Conservation (phyloP, 2,888 invertebrate genomes). For the Ichneumon xanthorius region DNA sequence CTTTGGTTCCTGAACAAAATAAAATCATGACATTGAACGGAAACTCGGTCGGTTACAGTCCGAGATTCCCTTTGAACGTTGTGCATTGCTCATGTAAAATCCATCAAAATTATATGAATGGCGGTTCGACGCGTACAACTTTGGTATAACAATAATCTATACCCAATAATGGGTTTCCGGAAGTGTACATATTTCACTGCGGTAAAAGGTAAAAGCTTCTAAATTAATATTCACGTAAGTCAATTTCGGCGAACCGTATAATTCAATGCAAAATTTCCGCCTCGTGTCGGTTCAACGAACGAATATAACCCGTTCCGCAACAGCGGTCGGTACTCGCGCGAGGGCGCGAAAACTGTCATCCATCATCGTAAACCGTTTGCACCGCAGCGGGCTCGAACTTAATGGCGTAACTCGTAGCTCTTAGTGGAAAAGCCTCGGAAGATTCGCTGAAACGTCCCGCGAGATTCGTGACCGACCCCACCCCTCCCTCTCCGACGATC, state of each 20-base stretch:
- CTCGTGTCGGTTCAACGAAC: slow-evolving; percentile 11
- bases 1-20: too few species aligned
- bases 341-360: slow-evolving; percentile 44
- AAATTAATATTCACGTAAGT: not conserved
- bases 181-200: not conserved
- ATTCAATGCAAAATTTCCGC: slow-evolving; percentile 1
- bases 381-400: not conserved
- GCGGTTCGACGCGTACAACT: not conserved
- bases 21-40: too few species aligned
- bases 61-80: not conserved
- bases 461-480: slow-evolving; percentile 57
- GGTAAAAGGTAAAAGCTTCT: not conserved
- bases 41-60: too few species aligned
- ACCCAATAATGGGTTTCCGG: not conserved
- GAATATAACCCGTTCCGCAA: slow-evolving; percentile 5
- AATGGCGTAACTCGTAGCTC: slow-evolving; percentile 20
- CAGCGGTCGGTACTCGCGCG: not conserved
- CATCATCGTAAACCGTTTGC: slow-evolving; percentile 48
- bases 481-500: not conserved
- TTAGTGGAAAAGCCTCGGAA: slow-evolving; percentile 18
- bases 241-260: slow-evolving; percentile 8
- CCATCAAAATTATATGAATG: not conserved
- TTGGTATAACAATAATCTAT: not conserved
- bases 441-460: slow-evolving; percentile 7
- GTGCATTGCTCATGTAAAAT: not conserved